Evolutionary conservation across 2,797 vertebrate species (phyloP), one percentile per base, ranked within the genome.

Genomic region (Alca torda): DNA sequence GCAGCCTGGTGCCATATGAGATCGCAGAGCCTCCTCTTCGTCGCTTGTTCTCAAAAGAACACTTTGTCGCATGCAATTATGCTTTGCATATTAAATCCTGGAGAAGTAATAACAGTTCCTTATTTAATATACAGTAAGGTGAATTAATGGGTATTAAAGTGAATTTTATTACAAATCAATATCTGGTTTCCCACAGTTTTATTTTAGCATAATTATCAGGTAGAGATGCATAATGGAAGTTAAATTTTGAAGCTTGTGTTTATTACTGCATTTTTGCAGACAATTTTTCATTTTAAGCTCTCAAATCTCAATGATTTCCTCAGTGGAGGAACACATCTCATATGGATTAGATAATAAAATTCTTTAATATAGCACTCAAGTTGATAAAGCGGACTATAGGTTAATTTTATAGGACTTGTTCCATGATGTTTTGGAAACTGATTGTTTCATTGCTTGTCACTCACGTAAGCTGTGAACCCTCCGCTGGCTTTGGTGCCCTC

Each of bases 111-210:
- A 90, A 70, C 59, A 48, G 21, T 77, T 93, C 64, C 56, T 93
- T 95, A 77, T 69, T 95, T 91, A 95, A 89, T 82, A 80, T 50
- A 74, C 72, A 83, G 14, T 8, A 70, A 92, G 67, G 77, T 87
- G 86, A 95, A 94, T 96, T 95, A 96, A 93, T 95, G 95, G 70
- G 7, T 84, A 51, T 74, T 90, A 74, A 91, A 96, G 43, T 43
- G 70, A 95, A 67, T 84, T 94, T 78, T 95, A 88, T 76, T 84
- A 84, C 74, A 68, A 78, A 95, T 92, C 77, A 70, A 17, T 94
- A 89, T 74, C 77, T 84, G 24, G 5, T 70, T 93, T 93, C 50
- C 51, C 41, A 35, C 25, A 10, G 63, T 84, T 92, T 86, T 84
- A 68, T 80, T 90, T 93, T 79, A 76, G 54, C 39, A 14, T 95